These are phyloP conservation scores for Neotoma lepida DNA, from an alignment of 2,113 vertebrate genomes.

Conservation along the genomic window DNA sequence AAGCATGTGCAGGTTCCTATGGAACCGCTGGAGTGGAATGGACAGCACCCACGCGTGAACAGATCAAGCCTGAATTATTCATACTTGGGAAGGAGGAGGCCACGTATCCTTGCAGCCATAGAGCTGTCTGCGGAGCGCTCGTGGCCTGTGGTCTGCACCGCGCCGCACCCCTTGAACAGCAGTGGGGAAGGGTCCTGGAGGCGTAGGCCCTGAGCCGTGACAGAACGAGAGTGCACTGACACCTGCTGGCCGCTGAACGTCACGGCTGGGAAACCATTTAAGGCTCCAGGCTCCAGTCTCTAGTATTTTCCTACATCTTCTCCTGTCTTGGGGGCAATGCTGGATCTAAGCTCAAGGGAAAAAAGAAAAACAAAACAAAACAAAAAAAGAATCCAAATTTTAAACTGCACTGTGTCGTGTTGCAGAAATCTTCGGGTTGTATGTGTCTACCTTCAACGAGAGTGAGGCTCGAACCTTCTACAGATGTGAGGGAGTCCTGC, in stretches of 20 bases:
- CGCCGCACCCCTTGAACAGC: background rate
- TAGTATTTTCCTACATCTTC: background rate
- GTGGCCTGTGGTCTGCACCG: background rate
- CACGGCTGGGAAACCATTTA: conserved; percentile 66
- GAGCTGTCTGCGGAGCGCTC: fast-evolving
- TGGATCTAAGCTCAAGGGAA: background rate
- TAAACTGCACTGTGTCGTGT: background rate
- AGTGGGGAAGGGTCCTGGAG: conserved; percentile 49
- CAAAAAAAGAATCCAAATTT: conserved; percentile 33
- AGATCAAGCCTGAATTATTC: background rate
- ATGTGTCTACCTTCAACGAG: background rate
- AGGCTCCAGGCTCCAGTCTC: background rate
- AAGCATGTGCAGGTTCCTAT: background rate
- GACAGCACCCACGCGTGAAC: background rate
- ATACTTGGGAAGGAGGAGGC: background rate
- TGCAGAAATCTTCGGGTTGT: conserved; percentile 51
- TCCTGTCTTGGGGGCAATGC: background rate
- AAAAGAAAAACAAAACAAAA: too few relatives aligned
- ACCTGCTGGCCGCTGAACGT: conserved; percentile 86
- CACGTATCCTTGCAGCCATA: background rate
- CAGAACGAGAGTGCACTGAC: conserved; percentile 89
- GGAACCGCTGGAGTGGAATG: background rate
- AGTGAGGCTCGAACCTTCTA: background rate
- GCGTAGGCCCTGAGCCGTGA: background rate
- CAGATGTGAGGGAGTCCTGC: background rate